phyloP scores from a whole-genome alignment of 2,888 invertebrate species.

The Agrotis ipsilon region DNA sequence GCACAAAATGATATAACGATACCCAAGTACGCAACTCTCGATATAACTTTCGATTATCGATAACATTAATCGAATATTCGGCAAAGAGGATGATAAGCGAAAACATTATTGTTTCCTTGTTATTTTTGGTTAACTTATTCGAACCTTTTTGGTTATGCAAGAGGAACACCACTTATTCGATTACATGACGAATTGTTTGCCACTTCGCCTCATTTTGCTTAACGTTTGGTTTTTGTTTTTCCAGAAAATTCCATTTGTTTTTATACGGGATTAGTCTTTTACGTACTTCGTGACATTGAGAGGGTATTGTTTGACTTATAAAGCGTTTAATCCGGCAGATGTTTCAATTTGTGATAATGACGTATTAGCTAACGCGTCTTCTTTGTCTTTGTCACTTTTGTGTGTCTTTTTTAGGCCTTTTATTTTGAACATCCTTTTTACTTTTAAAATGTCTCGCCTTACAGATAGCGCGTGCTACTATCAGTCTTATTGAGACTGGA shows the following conservation, averaged over 20 bases:
- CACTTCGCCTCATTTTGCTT: slow-evolving; percentile 19
- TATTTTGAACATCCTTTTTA: not conserved
- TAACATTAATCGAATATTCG: slow-evolving; percentile 39
- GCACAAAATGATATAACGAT: slow-evolving; percentile 26
- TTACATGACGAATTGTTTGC: slow-evolving; percentile 50
- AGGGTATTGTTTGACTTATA: slow-evolving; percentile 33
- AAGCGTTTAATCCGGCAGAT: slow-evolving; percentile 27
- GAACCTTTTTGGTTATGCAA: slow-evolving; percentile 30
- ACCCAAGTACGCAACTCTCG: slow-evolving; percentile 6
- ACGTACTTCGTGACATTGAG: slow-evolving; percentile 20
- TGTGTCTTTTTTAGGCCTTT: not conserved
- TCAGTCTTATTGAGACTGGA: not conserved
- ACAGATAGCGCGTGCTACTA: not conserved
- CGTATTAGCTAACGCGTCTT: not conserved
- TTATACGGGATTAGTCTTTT: slow-evolving; percentile 21
- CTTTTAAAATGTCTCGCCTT: not conserved
- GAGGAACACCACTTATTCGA: slow-evolving; percentile 47
- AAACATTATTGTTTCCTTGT: slow-evolving; percentile 44
- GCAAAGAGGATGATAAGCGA: slow-evolving; percentile 29
- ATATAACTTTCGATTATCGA: slow-evolving; percentile 47
- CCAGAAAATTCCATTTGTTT: slow-evolving; percentile 34
- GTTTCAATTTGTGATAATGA: slow-evolving; percentile 23
- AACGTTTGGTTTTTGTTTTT: slow-evolving; percentile 38
- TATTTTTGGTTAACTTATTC: slow-evolving; percentile 38
- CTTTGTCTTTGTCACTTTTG: slow-evolving; percentile 10